Evolutionary conservation across 2,888 invertebrate species (phyloP), one percentile per base, ranked within the genome.

Genomic region (Imbricaverruca yamaguchii): DNA sequence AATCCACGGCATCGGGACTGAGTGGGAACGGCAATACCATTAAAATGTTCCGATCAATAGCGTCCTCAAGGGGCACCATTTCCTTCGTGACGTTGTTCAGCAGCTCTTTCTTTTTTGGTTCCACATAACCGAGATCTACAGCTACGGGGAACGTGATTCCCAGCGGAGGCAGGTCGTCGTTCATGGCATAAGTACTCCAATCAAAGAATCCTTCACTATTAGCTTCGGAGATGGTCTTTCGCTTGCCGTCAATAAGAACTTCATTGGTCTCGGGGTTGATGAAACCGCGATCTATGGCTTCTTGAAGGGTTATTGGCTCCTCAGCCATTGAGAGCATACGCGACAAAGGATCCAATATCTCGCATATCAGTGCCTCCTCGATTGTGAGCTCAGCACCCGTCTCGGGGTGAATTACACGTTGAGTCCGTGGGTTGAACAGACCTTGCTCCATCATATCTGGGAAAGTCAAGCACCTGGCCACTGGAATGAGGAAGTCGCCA

Each of bases 361-460:
- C 96, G 87, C 94, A 94, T 85, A 93, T 91, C 80, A 97, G 93
- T 56, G 96, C 94, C 90, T 96, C 93, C 84, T 91, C 90, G 83
- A 96, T 89, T 81, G 92, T 92, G 81, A 96, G 89, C 83, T 92
- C 91, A 84, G 89, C 91, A 4, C 96, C 96, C 53, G 94, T 93
- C 88, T 95, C 95, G 4, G 96, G 95, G 87, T 96, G 96, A 84
- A 96, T 91, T 82, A 95, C 92, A 88, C 92, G 93, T 83, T 91
- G 91, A 21, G 91, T 91, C 59, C 88, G 87, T 9, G 91, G 91
- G 86, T 94, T 93, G 84, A 96, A 90, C 61, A 96, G 90, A 80
- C 97, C 97, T 88, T 96, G 95, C 84, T 92, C 91, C 83, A 94
- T 91, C 78, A 97, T 90, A 88, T 95, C 94, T 15, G 94, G 93